Conservation (phyloP, 2,888 invertebrate species). For the Hemistola chrysoprasaria region DNA sequence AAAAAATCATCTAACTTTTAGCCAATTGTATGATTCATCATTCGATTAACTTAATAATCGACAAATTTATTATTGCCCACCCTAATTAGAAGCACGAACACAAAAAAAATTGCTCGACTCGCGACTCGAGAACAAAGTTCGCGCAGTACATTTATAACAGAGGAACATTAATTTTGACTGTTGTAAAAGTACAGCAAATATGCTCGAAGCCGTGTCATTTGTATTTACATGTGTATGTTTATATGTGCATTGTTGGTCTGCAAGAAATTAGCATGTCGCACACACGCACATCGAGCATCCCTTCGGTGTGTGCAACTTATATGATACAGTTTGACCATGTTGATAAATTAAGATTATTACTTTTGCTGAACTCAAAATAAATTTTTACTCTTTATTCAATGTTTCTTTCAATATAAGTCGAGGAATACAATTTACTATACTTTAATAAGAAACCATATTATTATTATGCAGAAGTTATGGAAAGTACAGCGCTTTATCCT, state of each 20-base stretch:
- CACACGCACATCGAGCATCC: conserved; percentile 29
- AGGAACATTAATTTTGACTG: conserved; percentile 27
- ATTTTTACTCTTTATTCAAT: conserved; percentile 6
- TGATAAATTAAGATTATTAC: background rate
- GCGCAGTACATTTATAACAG: conserved; percentile 23
- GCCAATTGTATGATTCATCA: too few relatives aligned
- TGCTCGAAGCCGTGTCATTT: conserved; percentile 34
- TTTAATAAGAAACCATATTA: too few relatives aligned
- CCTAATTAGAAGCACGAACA: too few relatives aligned
- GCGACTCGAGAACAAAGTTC: conserved; percentile 23
- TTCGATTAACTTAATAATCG: too few relatives aligned
- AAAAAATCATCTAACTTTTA: too few relatives aligned
- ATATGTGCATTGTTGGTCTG: conserved; percentile 49
- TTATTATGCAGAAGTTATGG: too few relatives aligned
- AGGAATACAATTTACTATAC: too few relatives aligned
- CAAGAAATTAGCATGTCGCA: conserved; percentile 70
- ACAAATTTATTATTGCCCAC: too few relatives aligned
- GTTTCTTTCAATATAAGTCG: too few relatives aligned
- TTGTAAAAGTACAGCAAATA: conserved; percentile 47
- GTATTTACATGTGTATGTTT: conserved; percentile 29
- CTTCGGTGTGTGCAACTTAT: conserved; percentile 23
- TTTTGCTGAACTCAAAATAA: conserved; percentile 2
- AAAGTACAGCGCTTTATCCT: too few relatives aligned
- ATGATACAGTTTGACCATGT: conserved; percentile 11
- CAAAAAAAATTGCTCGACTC: conserved; percentile 4